These are phyloP conservation scores for Eristalis tenax DNA, from an alignment of 2,888 invertebrate species.

Conservation along the genomic window DNA sequence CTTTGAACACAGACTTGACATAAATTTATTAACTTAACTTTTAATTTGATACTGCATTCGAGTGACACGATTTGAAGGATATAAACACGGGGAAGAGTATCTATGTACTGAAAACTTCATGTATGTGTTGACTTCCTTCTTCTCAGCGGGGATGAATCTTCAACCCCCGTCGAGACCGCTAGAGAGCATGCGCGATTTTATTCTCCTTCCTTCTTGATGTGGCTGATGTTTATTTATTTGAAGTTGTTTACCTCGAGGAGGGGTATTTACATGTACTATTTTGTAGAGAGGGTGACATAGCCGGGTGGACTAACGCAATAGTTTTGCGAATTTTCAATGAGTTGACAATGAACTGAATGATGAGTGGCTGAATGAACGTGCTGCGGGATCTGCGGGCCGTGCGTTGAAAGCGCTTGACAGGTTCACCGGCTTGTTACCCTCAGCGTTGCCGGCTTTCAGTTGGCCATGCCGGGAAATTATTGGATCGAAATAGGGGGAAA, in stretches of 20 bases:
- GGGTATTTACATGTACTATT: background rate
- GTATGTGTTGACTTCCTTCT: constrained; percentile 4
- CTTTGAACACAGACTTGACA: background rate
- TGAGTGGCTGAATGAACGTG: background rate
- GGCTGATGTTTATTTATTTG: background rate
- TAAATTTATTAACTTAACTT: background rate
- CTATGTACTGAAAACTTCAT: background rate
- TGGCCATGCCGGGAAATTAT: background rate
- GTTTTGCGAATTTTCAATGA: background rate
- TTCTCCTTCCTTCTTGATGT: background rate
- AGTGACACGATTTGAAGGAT: background rate
- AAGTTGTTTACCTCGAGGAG: background rate
- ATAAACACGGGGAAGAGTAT: background rate
- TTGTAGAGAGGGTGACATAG: background rate
- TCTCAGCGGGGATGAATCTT: background rate
- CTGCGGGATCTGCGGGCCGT: background rate
- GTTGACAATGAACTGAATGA: background rate
- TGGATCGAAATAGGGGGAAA: background rate
- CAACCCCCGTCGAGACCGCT: background rate
- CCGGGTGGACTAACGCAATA: background rate
- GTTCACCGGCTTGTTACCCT: background rate
- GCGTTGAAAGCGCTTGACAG: background rate
- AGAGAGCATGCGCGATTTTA: constrained; percentile 31
- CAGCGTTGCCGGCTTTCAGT: background rate
- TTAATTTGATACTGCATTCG: background rate